Base-by-base conservation (phyloP, 1,140 invertebrate species). In the Alviniconcha marisindica region DNA sequence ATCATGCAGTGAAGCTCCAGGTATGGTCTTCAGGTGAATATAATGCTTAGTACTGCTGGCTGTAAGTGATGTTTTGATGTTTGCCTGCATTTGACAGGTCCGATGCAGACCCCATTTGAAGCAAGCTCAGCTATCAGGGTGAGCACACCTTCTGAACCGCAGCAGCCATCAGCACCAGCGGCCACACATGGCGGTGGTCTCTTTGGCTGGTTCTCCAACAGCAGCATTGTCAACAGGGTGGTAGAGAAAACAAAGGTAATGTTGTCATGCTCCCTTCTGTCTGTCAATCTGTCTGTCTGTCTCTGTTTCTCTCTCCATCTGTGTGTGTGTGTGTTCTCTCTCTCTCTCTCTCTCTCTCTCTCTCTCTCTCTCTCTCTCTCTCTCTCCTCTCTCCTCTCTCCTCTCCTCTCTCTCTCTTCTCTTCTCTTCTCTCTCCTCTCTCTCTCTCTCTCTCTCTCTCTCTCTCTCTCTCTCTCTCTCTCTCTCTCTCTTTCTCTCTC, bases 171-270 rank as follows among this genome's bases (percentile, higher is more conserved):
- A 12, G 4, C 69, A 48, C 10, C 69, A 73, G 74, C 54, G 28
- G 71, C 71, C 10, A 71, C 81, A 42, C 81, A 82, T 74, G 84
- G 82, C 38, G 83, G 85, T 42, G 91, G 93, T 10, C 83, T 94
- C 54, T 92, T 94, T 87, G 91, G 93, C 1, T 94, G 94, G 94
- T 87, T 94, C 56, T 91, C 91, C 51, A 89, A 90, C 33, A 95
- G 94, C 60, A 92, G 94, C 44, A 93, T 95, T 71, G 89, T 95
- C 56, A 93, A 92, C 24, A 96, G 95, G 93, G 95, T 96, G 76
- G 95, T 95, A 7, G 96, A 97, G 89, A 97, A 96, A 90, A 96
- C 96, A 0, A 97, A 96, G 89, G 93, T 93, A 86, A 31, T 24
- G 5, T 10, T 74, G 33, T 74, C n/a, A n/a, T n/a, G n/a, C n/a